Conservation (phyloP, 2,113 vertebrate genomes). For the Otus sunia region DNA sequence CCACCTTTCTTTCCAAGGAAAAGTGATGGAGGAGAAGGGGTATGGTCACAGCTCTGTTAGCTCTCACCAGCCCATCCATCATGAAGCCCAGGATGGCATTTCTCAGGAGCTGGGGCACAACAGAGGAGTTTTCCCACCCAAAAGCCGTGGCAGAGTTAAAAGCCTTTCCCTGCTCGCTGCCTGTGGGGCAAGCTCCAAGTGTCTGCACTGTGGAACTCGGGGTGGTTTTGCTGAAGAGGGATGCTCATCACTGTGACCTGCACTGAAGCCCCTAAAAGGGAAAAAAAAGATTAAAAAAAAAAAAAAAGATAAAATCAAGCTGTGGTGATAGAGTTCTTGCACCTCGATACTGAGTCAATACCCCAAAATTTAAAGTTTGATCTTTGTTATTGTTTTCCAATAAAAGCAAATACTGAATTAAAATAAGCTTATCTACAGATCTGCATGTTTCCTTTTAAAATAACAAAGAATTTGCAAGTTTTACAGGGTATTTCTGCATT, state of each 20-base stretch:
- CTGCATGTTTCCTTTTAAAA: not conserved
- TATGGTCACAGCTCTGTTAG: not conserved
- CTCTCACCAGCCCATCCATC: not conserved
- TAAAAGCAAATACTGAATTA: not conserved
- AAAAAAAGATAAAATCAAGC: not conserved
- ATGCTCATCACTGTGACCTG: not conserved
- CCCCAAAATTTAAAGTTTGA: not conserved
- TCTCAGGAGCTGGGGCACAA: not conserved
- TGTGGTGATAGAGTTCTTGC: not conserved
- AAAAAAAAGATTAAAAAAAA: not conserved
- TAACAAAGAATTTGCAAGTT: not conserved
- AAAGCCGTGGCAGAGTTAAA: not conserved
- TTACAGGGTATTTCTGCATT: not conserved
- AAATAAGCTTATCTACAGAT: not conserved
- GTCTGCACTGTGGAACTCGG: rapidly evolving
- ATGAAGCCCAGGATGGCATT: not conserved
- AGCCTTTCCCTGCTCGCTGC: rapidly evolving
- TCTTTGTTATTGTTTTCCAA: not conserved
- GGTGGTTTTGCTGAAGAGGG: not conserved
- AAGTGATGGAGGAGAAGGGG: not conserved
- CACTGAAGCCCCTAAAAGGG: not conserved
- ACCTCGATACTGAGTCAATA: not conserved
- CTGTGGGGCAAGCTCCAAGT: no score
- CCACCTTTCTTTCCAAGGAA: not conserved
- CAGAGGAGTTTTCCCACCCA: not conserved